Evolutionary conservation across 1,140 invertebrate genomes (phyloP).

Genomic region (Drosophila tsacasi): DNA sequence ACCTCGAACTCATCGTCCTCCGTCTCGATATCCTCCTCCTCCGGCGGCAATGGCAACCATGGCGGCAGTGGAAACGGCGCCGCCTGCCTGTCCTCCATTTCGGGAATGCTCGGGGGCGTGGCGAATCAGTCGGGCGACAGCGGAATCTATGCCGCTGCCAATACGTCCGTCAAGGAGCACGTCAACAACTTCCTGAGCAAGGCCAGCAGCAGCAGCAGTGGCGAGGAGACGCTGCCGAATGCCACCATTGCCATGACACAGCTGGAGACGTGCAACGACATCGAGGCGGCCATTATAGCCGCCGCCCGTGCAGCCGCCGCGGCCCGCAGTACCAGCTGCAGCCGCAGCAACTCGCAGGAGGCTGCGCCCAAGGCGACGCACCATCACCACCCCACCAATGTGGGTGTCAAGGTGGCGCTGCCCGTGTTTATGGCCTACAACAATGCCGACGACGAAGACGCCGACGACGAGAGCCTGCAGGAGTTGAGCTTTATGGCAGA

Average conservation of each 20-base stretch:
- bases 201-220: conserved; percentile 53
- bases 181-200: conserved; percentile 67
- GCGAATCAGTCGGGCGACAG: conserved; percentile 76
- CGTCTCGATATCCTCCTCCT: conserved; percentile 41
- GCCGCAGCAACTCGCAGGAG: conserved; percentile 67
- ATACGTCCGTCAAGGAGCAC: conserved; percentile 66
- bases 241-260: conserved; percentile 51
- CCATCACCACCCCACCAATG: conserved; percentile 1
- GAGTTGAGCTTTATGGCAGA: conserved; percentile 71
- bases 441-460: conserved; percentile 29
- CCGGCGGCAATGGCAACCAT: neutral
- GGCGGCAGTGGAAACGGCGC: conserved; percentile 10
- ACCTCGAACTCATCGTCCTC: conserved; percentile 54
- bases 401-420: conserved; percentile 3
- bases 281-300: conserved; percentile 80
- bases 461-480: conserved; percentile 47
- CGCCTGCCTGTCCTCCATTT: conserved; percentile 21
- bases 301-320: conserved; percentile 74
- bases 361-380: conserved; percentile 1
- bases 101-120: conserved; percentile 25
- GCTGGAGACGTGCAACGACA: conserved; percentile 81
- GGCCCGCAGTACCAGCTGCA: conserved; percentile 60
- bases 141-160: conserved; percentile 64
- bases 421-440: conserved; percentile 52
- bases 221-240: conserved; percentile 34